Conservation (phyloP, 1,140 invertebrate species). For the Ceratina japonica region DNA sequence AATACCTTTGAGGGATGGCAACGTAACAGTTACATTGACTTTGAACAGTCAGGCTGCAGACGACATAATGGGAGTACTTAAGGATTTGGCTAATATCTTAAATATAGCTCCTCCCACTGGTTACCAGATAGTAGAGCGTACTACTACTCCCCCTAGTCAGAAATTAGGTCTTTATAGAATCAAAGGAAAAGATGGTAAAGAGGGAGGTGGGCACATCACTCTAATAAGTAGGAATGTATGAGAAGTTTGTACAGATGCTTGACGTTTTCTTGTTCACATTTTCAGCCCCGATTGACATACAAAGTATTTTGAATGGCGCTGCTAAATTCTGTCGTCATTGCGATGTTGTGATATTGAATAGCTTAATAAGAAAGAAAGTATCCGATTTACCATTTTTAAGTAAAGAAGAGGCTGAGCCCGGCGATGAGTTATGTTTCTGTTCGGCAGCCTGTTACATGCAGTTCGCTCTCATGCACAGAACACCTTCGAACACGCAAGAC, state of each 20-base stretch:
- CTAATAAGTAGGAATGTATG: background rate
- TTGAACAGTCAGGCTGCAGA: slow-evolving; percentile 93
- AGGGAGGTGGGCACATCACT: slow-evolving; percentile 81
- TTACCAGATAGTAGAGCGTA: slow-evolving; percentile 91
- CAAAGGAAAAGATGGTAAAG: slow-evolving; percentile 91
- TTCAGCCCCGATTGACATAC: slow-evolving; percentile 89
- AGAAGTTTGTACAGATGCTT: slow-evolving; percentile 14
- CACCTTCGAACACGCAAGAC: slow-evolving; percentile 79
- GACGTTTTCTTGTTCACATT: slow-evolving; percentile 47
- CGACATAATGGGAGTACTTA: slow-evolving; percentile 94
- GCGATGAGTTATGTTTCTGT: slow-evolving; percentile 90
- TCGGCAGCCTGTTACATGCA: slow-evolving; percentile 92
- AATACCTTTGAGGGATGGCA: slow-evolving; percentile 86
- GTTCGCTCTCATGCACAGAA: slow-evolving; percentile 85
- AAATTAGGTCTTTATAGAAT: slow-evolving; percentile 89
- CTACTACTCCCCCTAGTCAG: slow-evolving; percentile 88
- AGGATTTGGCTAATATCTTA: slow-evolving; percentile 93
- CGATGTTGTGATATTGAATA: slow-evolving; percentile 92
- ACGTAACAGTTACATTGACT: slow-evolving; percentile 96
- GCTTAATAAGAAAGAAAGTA: slow-evolving; percentile 88
- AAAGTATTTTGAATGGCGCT: slow-evolving; percentile 92
- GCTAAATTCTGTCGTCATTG: slow-evolving; percentile 95
- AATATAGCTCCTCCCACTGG: slow-evolving; percentile 92
- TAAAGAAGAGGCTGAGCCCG: slow-evolving; percentile 83
- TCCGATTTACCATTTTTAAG: slow-evolving; percentile 88